Percentiles rank a stretch among this genome's conserved stretches.
Conservation (phyloP, 1,140 invertebrate species). For the Ceratitis capitata region DNA sequence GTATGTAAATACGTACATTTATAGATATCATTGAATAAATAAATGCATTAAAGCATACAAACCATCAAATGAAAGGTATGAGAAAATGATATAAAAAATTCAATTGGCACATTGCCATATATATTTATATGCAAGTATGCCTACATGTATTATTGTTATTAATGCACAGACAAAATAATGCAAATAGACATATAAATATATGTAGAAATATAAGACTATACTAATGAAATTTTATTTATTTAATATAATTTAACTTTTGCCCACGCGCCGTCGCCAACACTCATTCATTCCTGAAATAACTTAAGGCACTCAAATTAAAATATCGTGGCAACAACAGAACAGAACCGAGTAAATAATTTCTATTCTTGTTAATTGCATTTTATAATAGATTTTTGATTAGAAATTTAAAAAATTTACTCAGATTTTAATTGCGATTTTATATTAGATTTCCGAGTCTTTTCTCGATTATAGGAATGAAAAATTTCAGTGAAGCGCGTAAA, state of each 20-base stretch:
- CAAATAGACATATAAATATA: not conserved
- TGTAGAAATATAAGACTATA: not conserved
- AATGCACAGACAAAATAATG: not conserved
- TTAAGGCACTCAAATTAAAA: not conserved
- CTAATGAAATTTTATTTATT: not conserved
- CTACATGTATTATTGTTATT: too few species aligned
- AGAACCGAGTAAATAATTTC: not conserved
- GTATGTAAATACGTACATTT: too few species aligned
- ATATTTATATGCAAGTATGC: too few species aligned
- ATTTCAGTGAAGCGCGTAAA: not conserved
- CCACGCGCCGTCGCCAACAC: not conserved
- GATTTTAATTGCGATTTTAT: not conserved
- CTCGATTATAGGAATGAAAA: too few species aligned
- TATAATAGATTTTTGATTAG: not conserved
- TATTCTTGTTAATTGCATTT: not conserved
- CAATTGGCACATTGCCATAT: not conserved
- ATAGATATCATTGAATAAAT: too few species aligned
- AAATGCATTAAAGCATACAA: too few species aligned
- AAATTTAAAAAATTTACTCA: not conserved
- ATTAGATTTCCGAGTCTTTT: not conserved
- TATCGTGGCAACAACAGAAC: not conserved
- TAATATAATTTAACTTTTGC: not conserved
- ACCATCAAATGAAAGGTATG: too few species aligned
- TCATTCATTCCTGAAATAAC: not conserved
- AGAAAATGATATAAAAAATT: too few species aligned